Evolutionary conservation across 1,140 invertebrate genomes (phyloP), one percentile per base, ranked within the genome.

Genomic region (Trichonephila clavata): DNA sequence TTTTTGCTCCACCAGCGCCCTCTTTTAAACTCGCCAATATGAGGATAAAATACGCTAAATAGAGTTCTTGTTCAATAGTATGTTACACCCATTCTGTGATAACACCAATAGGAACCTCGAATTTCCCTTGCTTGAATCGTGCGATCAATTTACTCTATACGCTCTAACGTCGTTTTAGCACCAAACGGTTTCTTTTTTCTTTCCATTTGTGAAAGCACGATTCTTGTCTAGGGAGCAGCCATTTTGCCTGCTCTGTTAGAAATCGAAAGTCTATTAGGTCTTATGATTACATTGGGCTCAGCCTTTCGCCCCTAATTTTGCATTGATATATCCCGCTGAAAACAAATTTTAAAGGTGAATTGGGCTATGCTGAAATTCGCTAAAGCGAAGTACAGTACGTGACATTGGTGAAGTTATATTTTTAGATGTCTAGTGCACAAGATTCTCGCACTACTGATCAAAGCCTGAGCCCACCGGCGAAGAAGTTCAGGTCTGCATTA

Each of bases 381-480:
- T 80, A 87, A 84, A 57, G 68, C 57, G 86, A 86, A 93, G 92
- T 93, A 93, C 92, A 93, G 86, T 86, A 88, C 92, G 84, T 86
- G 92, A 93, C 63, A 87, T 80, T 93, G 50, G 71, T 83, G 93
- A 88, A 93, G 84, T 93, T 90, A 90, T 93, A 80, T 89, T 89
- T 93, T 94, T 94, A 94, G 93, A 94, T 94, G 93, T 94, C 93
- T 94, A 94, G 93, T 94, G 93, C 83, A 43, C 63, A 81, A 94
- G 80, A 83, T 94, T 91, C 93, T 77, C 92, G 65, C 84, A 93
- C 63, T 83, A 92, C 65, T 81, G 88, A 90, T 89, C 83, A 80
- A 86, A 90, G 77, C 93, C 93, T 94, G 93, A 94, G 93, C 93
- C 93, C 93, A 91, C 93, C 93, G 89, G 88, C 93, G 86, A 94